A percentile compares a stretch with the other conserved stretches of the same genome.
These are phyloP conservation scores for Pristionchus exspectatus DNA, from an alignment of 2,888 invertebrate species.

Conservation along the genomic window DNA sequence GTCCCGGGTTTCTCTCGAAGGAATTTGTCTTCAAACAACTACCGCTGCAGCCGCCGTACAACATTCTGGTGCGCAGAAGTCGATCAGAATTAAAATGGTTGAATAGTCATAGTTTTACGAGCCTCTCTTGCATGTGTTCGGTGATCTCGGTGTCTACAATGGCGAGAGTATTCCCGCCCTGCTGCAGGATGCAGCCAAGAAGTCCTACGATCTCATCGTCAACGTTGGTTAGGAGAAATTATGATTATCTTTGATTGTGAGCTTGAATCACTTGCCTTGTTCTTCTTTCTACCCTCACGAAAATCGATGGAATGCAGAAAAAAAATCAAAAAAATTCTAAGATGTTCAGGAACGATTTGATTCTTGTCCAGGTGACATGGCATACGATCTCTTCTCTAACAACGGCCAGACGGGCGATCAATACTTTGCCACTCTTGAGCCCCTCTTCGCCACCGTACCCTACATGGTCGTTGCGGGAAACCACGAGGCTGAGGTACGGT, in stretches of 20 bases:
- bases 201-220: constrained; percentile 79
- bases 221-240: constrained; percentile 72
- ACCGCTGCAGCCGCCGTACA: constrained; percentile 25
- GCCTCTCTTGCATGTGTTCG: constrained; percentile 85
- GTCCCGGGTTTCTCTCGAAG: constrained; percentile 80
- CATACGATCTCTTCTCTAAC: constrained; percentile 90
- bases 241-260: not conserved
- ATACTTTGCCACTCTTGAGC: constrained; percentile 93
- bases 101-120: not conserved
- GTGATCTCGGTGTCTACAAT: constrained; percentile 95
- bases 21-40: constrained; percentile 87
- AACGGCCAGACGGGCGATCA: constrained; percentile 90
- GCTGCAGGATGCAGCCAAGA: constrained; percentile 88
- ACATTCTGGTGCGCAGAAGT: constrained; percentile 15
- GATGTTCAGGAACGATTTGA: not conserved
- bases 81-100: constrained; percentile 50
- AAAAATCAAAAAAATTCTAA: no score
- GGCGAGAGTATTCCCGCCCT: constrained; percentile 90
- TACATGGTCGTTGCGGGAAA: constrained; percentile 89
- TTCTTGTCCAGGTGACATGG: constrained; percentile 88
- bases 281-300: not conserved
- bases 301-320: not conserved
- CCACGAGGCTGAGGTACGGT: constrained; percentile 63
- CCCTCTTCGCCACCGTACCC: constrained; percentile 91
- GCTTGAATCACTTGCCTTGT: no score